Base-by-base conservation (phyloP, 2,113 vertebrate species). In the Oreochromis spilurus region DNA sequence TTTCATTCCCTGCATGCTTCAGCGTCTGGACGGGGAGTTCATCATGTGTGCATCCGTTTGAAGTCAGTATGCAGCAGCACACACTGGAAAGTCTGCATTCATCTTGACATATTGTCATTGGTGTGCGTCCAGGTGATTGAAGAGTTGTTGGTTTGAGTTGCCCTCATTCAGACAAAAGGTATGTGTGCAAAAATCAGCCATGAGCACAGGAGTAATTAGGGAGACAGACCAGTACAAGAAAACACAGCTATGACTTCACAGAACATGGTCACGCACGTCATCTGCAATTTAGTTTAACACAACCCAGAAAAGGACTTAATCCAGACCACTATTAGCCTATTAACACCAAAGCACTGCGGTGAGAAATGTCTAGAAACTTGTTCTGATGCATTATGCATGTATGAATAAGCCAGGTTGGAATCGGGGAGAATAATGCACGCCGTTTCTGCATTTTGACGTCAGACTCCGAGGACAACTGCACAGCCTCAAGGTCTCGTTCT, bases 1-100 rank as follows among this genome's bases (percentile, higher is more conserved):
- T 94, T 94, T 94, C 92, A 95, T 96, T 96, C 94, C 87, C 91
- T 84, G 92, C 91, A 87, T 95, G 94, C 94, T 95, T 94, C 85
- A 92, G 88, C 45, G 88, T 95, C 95, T 96, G 93, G 87, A 96
- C 86, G 38, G 84, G 75, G 91, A 91, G 92, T 95, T 91, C 85
- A 92, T 91, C 87, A 87, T 88, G 91, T 90, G 87, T 88, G 84
- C 83, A 91, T 91, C 92, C 14, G 86, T 94, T 93, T 94, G 92
- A 96, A 94, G 93, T 95, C 87, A 91, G 86, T 91, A 87, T 87
- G 88, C 90, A 94, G 91, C 90, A 84, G 92, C 80, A 86, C 85
- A 90, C 93, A 93, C 92, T 94, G 95, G 93, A 96, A 95, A 95
- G 81, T 94, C 88, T 89, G 91, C 89, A 87, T 94, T 95, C 88